Evolutionary conservation across 2,797 vertebrate genomes (phyloP), one percentile per base, ranked within the genome.

Genomic region (Malurus splendens): DNA sequence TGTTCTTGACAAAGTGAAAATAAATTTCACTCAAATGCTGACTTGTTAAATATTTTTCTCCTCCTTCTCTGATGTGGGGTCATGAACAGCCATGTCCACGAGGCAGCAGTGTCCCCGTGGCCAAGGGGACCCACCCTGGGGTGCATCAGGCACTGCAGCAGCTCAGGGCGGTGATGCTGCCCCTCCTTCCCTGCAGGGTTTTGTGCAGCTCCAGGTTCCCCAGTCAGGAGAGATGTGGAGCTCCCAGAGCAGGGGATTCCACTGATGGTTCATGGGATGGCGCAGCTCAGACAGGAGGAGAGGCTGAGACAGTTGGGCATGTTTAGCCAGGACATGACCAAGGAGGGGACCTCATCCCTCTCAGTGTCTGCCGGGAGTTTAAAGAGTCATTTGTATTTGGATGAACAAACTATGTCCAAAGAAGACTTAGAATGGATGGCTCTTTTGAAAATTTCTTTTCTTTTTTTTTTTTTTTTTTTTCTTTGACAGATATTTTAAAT

Each of bases 401-500:
- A 47, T 42, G 65, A 92, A 67, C 55, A 79, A 93, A 72, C 67
- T 66, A 4, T 78, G 79, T 87, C 66, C 75, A 10, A 61, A 89
- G 66, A 30, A 6, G 6, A 48, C 32, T 82, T 57, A n/a, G 7
- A 78, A 67, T 81, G 88, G 92, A 89, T 82, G 54, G 70, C 71
- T 68, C 45, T 75, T 73, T 57, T 59, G 36, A 36, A 11, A 33
- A 79, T 66, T 81, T 76, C 27, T 70, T 77, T 68, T 52, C 73
- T 45, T 45, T 23, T 23, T 45, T 32, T 32, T 32, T 32, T 32
- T 32, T 32, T 23, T 45, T 86, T n/a, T 92, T 79, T 55, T 33
- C 86, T 92, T 87, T 39, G 27, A 25, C 56, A 78, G 45, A 32
- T 70, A 41, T 80, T 95, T 90, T 79, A 88, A 66, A 89, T 82